These are phyloP conservation scores for Luidia sarsii DNA, from an alignment of 53 echinoderm and acorn worm species.

Conservation along the genomic window DNA sequence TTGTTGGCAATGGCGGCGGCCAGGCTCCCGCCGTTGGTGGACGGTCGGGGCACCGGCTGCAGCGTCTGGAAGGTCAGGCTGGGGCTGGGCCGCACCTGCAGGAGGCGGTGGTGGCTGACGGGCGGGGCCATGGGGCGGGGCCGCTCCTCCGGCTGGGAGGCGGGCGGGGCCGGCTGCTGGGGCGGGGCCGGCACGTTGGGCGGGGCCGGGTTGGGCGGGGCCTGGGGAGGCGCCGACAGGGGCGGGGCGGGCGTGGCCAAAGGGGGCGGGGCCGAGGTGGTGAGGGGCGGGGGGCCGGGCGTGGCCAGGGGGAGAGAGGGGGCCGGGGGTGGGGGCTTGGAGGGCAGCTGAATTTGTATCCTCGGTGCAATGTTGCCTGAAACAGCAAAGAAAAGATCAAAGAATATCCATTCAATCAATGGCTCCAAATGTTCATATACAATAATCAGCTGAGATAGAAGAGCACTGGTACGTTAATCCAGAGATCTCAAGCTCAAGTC, in stretches of 20 bases:
- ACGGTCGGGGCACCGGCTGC: slow-evolving; percentile 62
- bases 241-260: not conserved
- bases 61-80: slow-evolving; percentile 89
- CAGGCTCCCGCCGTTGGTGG: no score
- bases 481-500: no score
- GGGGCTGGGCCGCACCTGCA: slow-evolving; percentile 23
- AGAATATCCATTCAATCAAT: not conserved
- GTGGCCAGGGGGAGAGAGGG: not conserved
- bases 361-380: slow-evolving; percentile 45
- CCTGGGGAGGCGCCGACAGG: not conserved
- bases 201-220: slow-evolving; percentile 10
- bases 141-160: not conserved
- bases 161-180: slow-evolving; percentile 6
- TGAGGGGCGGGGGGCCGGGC: not conserved
- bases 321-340: slow-evolving; percentile 25
- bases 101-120: slow-evolving; percentile 46
- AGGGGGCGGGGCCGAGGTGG: not conserved
- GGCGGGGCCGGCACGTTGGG: no score
- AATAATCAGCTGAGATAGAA: no score
- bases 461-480: no score
- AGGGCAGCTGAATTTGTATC: slow-evolving; percentile 47
- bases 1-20: not conserved
- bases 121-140: slow-evolving; percentile 38
- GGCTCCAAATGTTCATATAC: not conserved
- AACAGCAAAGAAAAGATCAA: not conserved